Conservation (phyloP, 2,113 vertebrate genomes). For the Rafetus swinhoei region DNA sequence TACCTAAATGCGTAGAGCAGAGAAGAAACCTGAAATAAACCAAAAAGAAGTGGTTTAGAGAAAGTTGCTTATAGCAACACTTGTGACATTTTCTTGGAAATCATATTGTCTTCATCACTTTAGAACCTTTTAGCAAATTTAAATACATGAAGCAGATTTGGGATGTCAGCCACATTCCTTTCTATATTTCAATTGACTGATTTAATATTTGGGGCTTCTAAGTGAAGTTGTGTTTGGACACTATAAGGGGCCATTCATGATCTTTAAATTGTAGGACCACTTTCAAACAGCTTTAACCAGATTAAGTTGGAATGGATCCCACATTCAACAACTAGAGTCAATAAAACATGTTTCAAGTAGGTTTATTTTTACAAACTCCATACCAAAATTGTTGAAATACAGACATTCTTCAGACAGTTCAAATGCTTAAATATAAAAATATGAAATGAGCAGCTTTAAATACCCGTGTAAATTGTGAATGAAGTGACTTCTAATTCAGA, state of each 20-base stretch:
- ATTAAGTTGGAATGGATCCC: neutral
- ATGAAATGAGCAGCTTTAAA: neutral
- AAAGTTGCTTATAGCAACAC: neutral
- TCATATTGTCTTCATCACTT: neutral
- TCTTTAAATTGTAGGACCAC: neutral
- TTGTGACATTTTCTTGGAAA: neutral
- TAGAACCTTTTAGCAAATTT: neutral
- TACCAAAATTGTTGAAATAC: neutral
- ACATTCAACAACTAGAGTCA: neutral
- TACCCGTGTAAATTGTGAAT: neutral
- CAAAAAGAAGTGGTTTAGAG: neutral
- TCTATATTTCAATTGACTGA: rapidly evolving
- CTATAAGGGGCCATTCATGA: rapidly evolving
- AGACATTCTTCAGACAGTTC: neutral
- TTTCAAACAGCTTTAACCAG: neutral
- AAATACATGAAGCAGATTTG: neutral
- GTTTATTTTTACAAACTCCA: neutral
- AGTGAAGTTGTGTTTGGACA: rapidly evolving
- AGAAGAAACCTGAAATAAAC: neutral
- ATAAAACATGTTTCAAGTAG: neutral
- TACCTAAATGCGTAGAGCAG: rapidly evolving
- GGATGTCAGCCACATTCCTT: rapidly evolving
- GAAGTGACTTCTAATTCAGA: neutral
- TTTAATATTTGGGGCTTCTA: rapidly evolving
- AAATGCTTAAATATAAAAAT: neutral